Percentiles rank a stretch among this genome's conserved stretches.
Evolutionary conservation across 2,797 vertebrate species (phyloP).

Genomic region (Todus mexicanus): DNA sequence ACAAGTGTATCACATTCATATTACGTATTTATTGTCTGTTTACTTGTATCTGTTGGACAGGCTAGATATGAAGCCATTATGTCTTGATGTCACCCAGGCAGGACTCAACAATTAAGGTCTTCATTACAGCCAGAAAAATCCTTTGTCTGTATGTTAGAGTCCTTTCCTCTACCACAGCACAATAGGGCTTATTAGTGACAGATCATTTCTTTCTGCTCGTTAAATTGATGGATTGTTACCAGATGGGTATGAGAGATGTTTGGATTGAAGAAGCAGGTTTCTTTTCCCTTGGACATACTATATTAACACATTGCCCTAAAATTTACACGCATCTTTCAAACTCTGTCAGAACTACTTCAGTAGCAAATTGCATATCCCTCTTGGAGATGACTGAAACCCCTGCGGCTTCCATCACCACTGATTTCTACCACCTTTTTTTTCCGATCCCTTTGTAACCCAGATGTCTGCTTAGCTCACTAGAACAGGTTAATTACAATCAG

Average conservation of each 20-base stretch:
- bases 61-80: neutral
- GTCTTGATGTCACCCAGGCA: neutral
- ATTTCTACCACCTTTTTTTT: neutral
- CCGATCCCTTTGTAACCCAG: neutral
- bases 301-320: neutral
- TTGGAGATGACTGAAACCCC: neutral
- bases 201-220: neutral
- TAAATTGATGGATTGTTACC: conserved; percentile 33
- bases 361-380: neutral
- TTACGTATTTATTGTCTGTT: neutral
- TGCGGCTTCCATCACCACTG: neutral
- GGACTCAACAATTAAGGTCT: neutral
- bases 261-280: conserved; percentile 4
- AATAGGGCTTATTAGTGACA: neutral
- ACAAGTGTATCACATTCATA: neutral
- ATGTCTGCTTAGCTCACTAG: neutral
- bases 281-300: neutral
- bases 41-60: neutral
- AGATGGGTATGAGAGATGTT: neutral
- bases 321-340: neutral
- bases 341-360: neutral
- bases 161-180: neutral
- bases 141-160: neutral
- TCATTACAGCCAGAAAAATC: neutral
- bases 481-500: neutral